Percentiles rank a stretch among this genome's conserved stretches.
phyloP scores from a whole-genome alignment of 1,140 invertebrate genomes.

The Tetramorium parvispinum region DNA sequence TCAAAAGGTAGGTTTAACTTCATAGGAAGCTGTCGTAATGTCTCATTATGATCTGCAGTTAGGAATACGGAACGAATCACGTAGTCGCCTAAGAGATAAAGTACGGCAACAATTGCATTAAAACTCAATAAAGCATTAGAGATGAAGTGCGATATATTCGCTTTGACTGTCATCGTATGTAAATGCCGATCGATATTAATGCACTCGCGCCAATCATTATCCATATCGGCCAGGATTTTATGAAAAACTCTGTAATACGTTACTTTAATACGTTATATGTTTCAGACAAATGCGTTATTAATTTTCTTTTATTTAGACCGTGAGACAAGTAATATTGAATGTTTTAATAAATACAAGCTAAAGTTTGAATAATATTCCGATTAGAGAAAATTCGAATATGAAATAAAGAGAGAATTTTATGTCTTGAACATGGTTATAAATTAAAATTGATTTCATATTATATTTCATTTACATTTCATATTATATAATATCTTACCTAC shows the following conservation, averaged over 20 bases:
- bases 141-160: not conserved
- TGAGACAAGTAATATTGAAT: not conserved
- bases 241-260: conserved; percentile 11
- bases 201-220: conserved; percentile 22
- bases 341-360: no score
- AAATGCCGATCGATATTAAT: conserved; percentile 9
- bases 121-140: conserved; percentile 14
- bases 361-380: no score
- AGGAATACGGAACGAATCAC: not conserved
- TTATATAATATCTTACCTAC: conserved; percentile 11
- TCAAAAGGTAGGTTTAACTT: conserved; percentile 19
- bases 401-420: no score
- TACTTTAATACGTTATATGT: not conserved
- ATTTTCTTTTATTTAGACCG: no score
- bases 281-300: not conserved
- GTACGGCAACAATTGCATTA: not conserved
- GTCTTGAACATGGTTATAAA: no score
- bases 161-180: conserved; percentile 18
- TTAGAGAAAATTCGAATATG: no score
- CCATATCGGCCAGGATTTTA: not conserved
- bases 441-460: no score
- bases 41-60: not conserved
- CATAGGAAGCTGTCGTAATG: conserved; percentile 1
- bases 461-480: no score
- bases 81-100: not conserved